phyloP scores from a whole-genome alignment of 2,888 invertebrate species.

The Cryptops parisi region DNA sequence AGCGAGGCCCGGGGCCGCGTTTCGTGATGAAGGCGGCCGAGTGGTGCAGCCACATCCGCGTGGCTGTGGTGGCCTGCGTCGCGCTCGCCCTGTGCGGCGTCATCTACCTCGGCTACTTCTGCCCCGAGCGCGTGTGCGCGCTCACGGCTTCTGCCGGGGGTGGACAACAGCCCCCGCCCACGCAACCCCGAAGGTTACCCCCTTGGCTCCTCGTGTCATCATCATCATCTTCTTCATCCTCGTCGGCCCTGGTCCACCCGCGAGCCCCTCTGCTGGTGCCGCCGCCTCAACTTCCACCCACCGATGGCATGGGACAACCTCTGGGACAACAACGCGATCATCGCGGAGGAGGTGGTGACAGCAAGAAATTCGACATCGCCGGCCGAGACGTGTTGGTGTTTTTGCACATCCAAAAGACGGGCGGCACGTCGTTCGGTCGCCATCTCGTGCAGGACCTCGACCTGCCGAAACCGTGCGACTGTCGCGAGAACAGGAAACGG shows the following conservation, averaged over 20 bases:
- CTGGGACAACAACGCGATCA: conserved; percentile 58
- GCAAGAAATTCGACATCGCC: conserved; percentile 72
- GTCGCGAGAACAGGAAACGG: conserved; percentile 72
- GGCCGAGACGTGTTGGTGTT: conserved; percentile 95
- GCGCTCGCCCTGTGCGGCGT: conserved; percentile 69
- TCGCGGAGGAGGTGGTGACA: conserved; percentile 50
- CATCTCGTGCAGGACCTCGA: conserved; percentile 92
- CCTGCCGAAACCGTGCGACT: conserved; percentile 81
- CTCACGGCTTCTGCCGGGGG: conserved; percentile 20
- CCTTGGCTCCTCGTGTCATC: conserved; percentile 20
- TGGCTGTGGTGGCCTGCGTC: conserved; percentile 65
- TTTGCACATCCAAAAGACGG: conserved; percentile 98
- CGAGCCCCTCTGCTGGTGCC: too few species aligned
- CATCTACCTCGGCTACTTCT: conserved; percentile 77
- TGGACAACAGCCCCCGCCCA: conserved; percentile 22
- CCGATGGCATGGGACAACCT: conserved; percentile 36
- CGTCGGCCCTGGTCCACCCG: neutral
- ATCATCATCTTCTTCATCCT: neutral
- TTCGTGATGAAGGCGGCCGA: conserved; percentile 5
- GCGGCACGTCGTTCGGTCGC: conserved; percentile 91
- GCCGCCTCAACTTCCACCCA: conserved; percentile 17
- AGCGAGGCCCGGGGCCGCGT: too few species aligned
- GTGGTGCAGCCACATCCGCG: conserved; percentile 14
- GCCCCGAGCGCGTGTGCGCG: conserved; percentile 61
- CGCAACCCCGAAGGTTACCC: conserved; percentile 37